Evolutionary conservation across 2,113 vertebrate species (phyloP).

Genomic region (Carassius gibelio): DNA sequence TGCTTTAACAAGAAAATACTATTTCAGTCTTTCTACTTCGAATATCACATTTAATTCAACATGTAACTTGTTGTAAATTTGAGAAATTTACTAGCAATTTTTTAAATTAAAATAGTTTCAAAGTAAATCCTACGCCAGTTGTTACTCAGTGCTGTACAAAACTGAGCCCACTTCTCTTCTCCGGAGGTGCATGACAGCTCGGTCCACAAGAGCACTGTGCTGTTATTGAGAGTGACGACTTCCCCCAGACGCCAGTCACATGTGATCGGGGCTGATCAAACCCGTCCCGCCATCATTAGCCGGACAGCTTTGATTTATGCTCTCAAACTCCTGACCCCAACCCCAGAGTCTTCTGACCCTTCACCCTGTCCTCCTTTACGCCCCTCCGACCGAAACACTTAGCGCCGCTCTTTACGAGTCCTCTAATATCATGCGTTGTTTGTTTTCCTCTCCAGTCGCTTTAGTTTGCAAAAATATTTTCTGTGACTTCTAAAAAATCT

Average conservation of each 20-base stretch:
- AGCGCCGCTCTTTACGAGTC: slow-evolving; percentile 47
- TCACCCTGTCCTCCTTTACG: neutral
- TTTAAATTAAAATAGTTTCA: too few relatives aligned
- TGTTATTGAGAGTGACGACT: slow-evolving; percentile 70
- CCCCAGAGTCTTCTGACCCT: slow-evolving; percentile 66
- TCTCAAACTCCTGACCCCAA: slow-evolving; percentile 66
- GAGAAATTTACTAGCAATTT: too few relatives aligned
- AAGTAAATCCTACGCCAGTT: too few relatives aligned
- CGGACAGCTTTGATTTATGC: slow-evolving; percentile 79
- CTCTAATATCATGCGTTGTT: slow-evolving; percentile 64
- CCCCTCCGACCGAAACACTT: slow-evolving; percentile 43
- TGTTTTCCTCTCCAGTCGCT: slow-evolving; percentile 67
- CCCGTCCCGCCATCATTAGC: slow-evolving; percentile 70
- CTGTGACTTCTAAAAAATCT: slow-evolving; percentile 62
- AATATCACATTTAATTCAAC: too few relatives aligned
- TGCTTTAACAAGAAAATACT: too few relatives aligned
- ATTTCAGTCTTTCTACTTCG: too few relatives aligned
- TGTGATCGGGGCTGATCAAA: slow-evolving; percentile 72
- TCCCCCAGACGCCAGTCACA: slow-evolving; percentile 70
- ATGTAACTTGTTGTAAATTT: too few relatives aligned
- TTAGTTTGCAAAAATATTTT: slow-evolving; percentile 72
- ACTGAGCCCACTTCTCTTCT: slow-evolving; percentile 17
- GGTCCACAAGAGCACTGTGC: slow-evolving; percentile 32
- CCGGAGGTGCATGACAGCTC: slow-evolving; percentile 47
- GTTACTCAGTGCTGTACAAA: neutral